phyloP scores from a whole-genome alignment of 2,888 invertebrate genomes.

The Melanargia galathea region DNA sequence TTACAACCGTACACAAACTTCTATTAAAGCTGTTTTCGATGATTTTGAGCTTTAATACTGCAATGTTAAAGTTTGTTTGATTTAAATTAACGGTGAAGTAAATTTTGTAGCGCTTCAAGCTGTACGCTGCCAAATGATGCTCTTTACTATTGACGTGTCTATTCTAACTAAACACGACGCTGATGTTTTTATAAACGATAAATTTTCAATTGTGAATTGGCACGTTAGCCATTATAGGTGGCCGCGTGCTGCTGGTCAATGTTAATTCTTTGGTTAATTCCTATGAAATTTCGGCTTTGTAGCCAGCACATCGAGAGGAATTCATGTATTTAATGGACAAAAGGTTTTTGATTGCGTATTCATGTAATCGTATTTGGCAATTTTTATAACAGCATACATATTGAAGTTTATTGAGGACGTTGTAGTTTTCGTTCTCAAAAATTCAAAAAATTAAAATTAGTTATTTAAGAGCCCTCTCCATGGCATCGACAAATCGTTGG shows the following conservation, averaged over 20 bases:
- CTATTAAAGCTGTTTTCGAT: constrained; percentile 39
- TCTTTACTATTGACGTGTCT: constrained; percentile 70
- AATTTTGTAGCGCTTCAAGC: constrained; percentile 40
- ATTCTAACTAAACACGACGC: constrained; percentile 59
- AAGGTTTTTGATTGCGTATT: neutral
- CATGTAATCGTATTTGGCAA: neutral
- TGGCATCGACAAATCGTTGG: no score
- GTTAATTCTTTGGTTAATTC: neutral
- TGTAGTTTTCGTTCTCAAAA: no score
- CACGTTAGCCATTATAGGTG: constrained; percentile 48
- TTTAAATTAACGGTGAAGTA: constrained; percentile 33
- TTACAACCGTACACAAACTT: constrained; percentile 53
- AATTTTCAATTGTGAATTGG: constrained; percentile 67
- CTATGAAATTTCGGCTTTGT: constrained; percentile 5
- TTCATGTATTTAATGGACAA: neutral
- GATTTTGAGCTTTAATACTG: constrained; percentile 49
- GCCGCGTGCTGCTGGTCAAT: constrained; percentile 17
- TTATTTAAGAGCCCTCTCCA: no score
- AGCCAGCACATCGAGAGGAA: neutral
- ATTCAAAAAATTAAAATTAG: no score
- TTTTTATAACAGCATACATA: neutral
- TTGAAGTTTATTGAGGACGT: neutral
- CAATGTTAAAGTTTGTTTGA: constrained; percentile 26
- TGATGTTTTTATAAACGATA: constrained; percentile 74
- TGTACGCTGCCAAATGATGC: constrained; percentile 64